Evolutionary conservation across 2,888 invertebrate genomes (phyloP), one percentile per base, ranked within the genome.

Genomic region (Spodoptera picta): DNA sequence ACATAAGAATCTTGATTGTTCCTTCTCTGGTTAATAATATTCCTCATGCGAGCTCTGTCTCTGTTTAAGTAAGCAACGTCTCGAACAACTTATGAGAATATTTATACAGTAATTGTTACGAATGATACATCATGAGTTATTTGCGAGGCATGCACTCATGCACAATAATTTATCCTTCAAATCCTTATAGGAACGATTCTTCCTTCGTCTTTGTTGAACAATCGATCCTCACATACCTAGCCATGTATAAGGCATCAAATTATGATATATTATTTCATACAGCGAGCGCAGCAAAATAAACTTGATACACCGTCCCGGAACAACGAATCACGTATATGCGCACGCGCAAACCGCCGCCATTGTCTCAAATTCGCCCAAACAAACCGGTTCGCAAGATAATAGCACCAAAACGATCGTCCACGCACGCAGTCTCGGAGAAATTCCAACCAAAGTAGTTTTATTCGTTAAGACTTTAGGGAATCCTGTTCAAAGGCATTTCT

Each of bases 281-380:
- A 69, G 65, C 56, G 67, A 67, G 52, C 63, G 50, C 68, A 62
- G 63, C 53, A 48, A 60, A 66, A 73, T 80, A 77, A 75, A 77
- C 72, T 74, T 83, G 80, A 86, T 83, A 80, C 77, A 84, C 78
- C 71, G 81, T 81, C 82, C 83, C 86, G 83, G 82, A 84, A 86
- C 84, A 81, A 69, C 75, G 79, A 77, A 77, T 79, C 83, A 82
- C 80, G 80, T 80, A 80, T 78, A 71, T 62, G 57, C 60, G 73
- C 73, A 79, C 67, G 79, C 79, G 81, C 71, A 75, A 69, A 67
- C 62, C 75, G 72, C 80, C 77, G 80, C 92, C 87, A 93, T 92
- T 93, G 92, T 94, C 88, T 92, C 84, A 91, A 90, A 92, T 91
- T 90, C 86, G 86, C 87, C 89, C 85, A 89, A 90, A 88, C 83